These are phyloP conservation scores for Pachymerium ferrugineum DNA, from an alignment of 2,888 invertebrate genomes.

Conservation along the genomic window DNA sequence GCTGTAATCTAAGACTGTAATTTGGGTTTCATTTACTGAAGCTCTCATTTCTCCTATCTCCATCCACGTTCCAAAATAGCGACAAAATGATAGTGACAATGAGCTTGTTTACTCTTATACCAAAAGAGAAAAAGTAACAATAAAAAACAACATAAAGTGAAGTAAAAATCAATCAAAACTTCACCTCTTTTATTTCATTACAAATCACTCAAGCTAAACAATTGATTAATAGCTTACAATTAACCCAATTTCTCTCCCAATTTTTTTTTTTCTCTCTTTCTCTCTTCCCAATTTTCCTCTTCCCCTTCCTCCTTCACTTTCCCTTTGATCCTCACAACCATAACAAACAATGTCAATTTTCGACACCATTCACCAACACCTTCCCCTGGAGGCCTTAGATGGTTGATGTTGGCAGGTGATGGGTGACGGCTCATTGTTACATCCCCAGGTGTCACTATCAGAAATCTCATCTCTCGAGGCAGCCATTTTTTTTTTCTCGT, in stretches of 20 bases:
- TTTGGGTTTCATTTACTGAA: too few relatives aligned
- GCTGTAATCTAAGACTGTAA: too few relatives aligned
- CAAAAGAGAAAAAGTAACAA: too few relatives aligned
- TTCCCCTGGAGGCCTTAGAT: not conserved
- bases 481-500: not conserved
- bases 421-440: conserved; percentile 4
- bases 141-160: too few relatives aligned
- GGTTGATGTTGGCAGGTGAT: conserved; percentile 2
- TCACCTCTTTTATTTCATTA: too few relatives aligned
- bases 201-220: too few relatives aligned
- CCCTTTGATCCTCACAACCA: not conserved
- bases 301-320: not conserved
- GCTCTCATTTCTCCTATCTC: too few relatives aligned
- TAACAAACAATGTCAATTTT: not conserved
- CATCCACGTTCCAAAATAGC: too few relatives aligned
- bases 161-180: too few relatives aligned
- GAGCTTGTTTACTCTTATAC: too few relatives aligned
- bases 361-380: conserved; percentile 15
- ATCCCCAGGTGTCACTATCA: conserved; percentile 18
- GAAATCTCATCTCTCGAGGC: not conserved
- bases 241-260: not conserved
- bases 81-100: too few relatives aligned
- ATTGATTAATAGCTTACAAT: not conserved
- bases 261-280: not conserved
- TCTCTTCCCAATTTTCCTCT: not conserved